Conservation (phyloP, 2,888 invertebrate species). For the Xestia c-nigrum region DNA sequence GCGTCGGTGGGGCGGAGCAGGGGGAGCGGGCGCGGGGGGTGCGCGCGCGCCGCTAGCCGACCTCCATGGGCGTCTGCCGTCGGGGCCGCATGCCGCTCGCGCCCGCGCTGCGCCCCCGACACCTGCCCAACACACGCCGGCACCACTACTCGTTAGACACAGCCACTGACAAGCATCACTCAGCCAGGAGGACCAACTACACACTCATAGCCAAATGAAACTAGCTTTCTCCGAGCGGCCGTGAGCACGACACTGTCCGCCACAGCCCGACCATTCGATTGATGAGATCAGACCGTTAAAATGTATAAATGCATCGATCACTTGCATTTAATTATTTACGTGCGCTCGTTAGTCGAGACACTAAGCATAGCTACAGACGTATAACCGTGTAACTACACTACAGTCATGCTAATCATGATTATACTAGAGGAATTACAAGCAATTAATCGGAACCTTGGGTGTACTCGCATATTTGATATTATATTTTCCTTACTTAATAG, state of each 20-base stretch:
- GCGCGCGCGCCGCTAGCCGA: conserved; percentile 93
- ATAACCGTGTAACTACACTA: conserved; percentile 30
- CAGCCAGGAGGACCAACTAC: conserved; percentile 68
- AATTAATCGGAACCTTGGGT: conserved; percentile 59
- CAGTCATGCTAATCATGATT: conserved; percentile 57
- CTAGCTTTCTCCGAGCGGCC: conserved; percentile 74
- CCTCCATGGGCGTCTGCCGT: conserved; percentile 96
- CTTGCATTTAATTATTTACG: conserved; percentile 66
- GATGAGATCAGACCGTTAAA: conserved; percentile 71
- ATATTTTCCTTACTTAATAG: conserved; percentile 39
- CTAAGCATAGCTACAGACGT: conserved; percentile 45
- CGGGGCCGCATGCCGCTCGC: conserved; percentile 95
- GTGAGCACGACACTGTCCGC: conserved; percentile 55
- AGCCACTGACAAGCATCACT: conserved; percentile 42
- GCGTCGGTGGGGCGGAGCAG: conserved; percentile 92
- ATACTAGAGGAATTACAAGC: conserved; percentile 54
- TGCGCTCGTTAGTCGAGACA: conserved; percentile 49
- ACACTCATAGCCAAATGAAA: conserved; percentile 70
- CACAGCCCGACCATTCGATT: conserved; percentile 65
- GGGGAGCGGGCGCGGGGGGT: conserved; percentile 92
- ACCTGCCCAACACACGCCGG: conserved; percentile 85
- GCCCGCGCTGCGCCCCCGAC: conserved; percentile 95
- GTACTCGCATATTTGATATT: conserved; percentile 30
- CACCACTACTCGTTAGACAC: conserved; percentile 54
- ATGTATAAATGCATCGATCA: conserved; percentile 73